phyloP scores from a whole-genome alignment of 2,113 vertebrate genomes.

The Morone saxatilis region DNA sequence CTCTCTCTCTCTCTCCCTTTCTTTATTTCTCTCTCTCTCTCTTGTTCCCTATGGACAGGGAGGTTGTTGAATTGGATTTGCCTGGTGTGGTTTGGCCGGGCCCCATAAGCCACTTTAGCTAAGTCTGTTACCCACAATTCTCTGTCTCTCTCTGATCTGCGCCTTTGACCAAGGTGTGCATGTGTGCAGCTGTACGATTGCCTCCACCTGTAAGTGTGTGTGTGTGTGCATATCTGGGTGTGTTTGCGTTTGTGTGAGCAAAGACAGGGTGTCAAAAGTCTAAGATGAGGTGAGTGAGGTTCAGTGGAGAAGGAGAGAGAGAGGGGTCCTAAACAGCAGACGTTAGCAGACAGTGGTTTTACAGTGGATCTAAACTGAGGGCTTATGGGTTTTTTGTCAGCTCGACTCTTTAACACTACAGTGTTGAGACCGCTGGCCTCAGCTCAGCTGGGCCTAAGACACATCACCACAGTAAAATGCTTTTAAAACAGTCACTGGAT shows the following conservation, averaged over 20 bases:
- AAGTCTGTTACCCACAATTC: constrained; percentile 80
- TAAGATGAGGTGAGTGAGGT: constrained; percentile 63
- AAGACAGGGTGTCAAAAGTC: constrained; percentile 52
- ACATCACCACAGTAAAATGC: constrained; percentile 5
- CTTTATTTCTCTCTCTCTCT: neutral
- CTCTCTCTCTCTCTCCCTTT: neutral
- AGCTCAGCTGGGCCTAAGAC: constrained; percentile 41
- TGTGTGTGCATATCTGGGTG: constrained; percentile 2
- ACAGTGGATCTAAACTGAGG: constrained; percentile 67
- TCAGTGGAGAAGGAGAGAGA: constrained; percentile 47
- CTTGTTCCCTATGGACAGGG: constrained; percentile 51
- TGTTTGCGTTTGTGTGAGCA: constrained; percentile 34
- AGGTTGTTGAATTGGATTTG: constrained; percentile 82
- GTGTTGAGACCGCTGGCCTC: constrained; percentile 53
- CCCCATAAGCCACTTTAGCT: constrained; percentile 83
- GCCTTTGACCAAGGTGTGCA: constrained; percentile 60
- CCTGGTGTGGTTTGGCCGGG: constrained; percentile 66
- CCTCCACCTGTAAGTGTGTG: constrained; percentile 35
- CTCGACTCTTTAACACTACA: constrained; percentile 56
- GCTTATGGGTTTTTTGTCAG: constrained; percentile 71
- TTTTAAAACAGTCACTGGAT: constrained; percentile 21
- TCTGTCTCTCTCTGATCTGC: constrained; percentile 63
- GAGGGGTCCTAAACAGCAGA: constrained; percentile 68
- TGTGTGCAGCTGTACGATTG: constrained; percentile 43
- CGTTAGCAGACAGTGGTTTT: constrained; percentile 72